Evolutionary conservation across 2,113 vertebrate genomes (phyloP).

Genomic region (Seriola quinqueradiata): DNA sequence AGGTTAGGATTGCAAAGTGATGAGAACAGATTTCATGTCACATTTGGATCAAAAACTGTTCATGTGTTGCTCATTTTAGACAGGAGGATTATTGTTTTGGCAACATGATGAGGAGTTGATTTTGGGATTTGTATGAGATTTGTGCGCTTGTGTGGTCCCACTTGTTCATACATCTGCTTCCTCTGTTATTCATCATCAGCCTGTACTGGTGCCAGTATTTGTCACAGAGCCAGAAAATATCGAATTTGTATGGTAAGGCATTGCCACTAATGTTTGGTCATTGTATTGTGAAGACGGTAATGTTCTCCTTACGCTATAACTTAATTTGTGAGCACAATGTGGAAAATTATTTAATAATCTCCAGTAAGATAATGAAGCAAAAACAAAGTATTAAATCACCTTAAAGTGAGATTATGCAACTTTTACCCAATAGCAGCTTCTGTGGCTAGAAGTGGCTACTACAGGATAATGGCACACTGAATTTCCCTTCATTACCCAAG

Average conservation of each 20-base stretch:
- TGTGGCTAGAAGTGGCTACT: too few species aligned
- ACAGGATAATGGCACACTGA: background rate
- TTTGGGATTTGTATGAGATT: slow-evolving; percentile 18
- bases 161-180: slow-evolving; percentile 48
- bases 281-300: background rate
- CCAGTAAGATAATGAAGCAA: background rate
- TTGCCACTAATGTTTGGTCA: background rate
- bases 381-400: background rate
- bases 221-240: background rate
- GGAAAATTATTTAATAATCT: background rate
- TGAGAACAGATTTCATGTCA: background rate
- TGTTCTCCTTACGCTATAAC: background rate
- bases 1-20: too few species aligned
- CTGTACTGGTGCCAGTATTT: background rate
- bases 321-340: background rate
- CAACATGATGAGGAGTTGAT: background rate
- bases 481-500: background rate
- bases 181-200: slow-evolving; percentile 16
- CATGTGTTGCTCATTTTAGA: slow-evolving; percentile 8
- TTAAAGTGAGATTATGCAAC: too few species aligned
- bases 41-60: background rate
- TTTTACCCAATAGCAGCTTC: too few species aligned
- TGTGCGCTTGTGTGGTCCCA: slow-evolving; percentile 20
- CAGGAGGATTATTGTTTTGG: slow-evolving; percentile 17
- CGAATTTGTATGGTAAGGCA: background rate